A percentile compares a stretch with the other conserved stretches of the same genome.
Evolutionary conservation across 1,140 invertebrate genomes (phyloP).

Genomic region (Danaus melanippus): DNA sequence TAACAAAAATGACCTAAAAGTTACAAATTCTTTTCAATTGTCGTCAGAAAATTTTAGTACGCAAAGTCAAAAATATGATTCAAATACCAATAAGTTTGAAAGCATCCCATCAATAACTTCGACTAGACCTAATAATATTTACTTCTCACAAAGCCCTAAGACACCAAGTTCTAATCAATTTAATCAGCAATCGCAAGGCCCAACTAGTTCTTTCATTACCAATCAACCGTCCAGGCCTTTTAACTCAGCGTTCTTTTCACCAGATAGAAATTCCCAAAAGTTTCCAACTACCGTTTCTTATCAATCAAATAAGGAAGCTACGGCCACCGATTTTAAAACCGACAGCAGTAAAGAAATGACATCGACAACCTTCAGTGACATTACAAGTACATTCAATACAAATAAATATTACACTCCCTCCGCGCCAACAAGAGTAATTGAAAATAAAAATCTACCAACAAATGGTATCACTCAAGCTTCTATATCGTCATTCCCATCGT

Average conservation of each 20-base stretch:
- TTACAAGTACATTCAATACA: neutral
- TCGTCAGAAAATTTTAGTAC: too few relatives aligned
- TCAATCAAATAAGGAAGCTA: constrained; percentile 23
- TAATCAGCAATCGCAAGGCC: constrained; percentile 24
- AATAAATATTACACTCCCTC: too few relatives aligned
- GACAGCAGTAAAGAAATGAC: too few relatives aligned
- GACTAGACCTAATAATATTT: constrained; percentile 13
- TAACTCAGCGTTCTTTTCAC: constrained; percentile 16
- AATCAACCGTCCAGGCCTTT: constrained; percentile 38
- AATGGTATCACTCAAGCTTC: constrained; percentile 33
- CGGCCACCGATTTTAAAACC: too few relatives aligned
- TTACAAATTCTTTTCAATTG: too few relatives aligned
- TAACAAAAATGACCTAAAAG: neutral
- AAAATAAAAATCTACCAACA: neutral
- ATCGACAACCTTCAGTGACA: too few relatives aligned
- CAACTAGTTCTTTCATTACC: constrained; percentile 38
- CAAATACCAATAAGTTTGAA: too few relatives aligned
- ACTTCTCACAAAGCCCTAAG: constrained; percentile 24
- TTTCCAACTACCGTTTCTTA: constrained; percentile 23
- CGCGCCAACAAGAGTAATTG: too few relatives aligned
- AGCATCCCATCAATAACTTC: neutral
- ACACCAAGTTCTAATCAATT: constrained; percentile 22
- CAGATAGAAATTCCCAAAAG: constrained; percentile 11
- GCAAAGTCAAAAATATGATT: too few relatives aligned
- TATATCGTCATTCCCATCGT: constrained; percentile 21